Base-by-base conservation (phyloP, 1,140 invertebrate species). In the Daktulosphaira vitifoliae region DNA sequence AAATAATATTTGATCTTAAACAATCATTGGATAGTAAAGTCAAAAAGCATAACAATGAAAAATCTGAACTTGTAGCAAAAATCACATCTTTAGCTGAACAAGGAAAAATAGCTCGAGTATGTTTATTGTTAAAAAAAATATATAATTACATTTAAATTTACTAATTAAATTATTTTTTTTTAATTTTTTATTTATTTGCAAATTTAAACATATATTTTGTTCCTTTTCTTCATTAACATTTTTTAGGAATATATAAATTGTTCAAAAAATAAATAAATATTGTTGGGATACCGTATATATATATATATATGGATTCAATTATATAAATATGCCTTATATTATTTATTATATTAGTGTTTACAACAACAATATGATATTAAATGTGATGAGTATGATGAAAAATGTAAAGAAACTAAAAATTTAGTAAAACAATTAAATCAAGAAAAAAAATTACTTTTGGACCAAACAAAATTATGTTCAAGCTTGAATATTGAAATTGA, bases 1-100 rank as follows among this genome's bases (percentile, higher is more conserved):
- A 79, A 71, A 76, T 79, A 66, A 68, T 75, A 9, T 70, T 73
- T 33, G 78, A 80, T 51, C 65, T 73, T 9, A 77, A 76, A 62
- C 69, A 71, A 54, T 72, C 76, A 69, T 73, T 78, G 65, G 69
- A 71, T 25, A 56, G 33, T 38, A 68, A 71, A 59, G 65, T 59
- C 5, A 46, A 64, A n/a, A 67, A 70, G 22, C 66, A 68, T 25
- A 66, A 62, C 37, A 38, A 38, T 37, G 71, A 74, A 65, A 69
- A 66, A 65, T 53, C 25, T 22, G 70, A 72, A 49, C 39, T 71
- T 3, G 16, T 64, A 15, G 67, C 51, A 25, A 72, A 72, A 68
- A 20, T 70, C 1, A 56, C 26, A 13, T 1, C 25, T 13, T 44
- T 48, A n/a, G 49, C 33, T 48, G 52, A 66, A 37, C 65, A 66